Conservation (phyloP, 2,888 invertebrate species). For the Aporophyla lueneburgensis region DNA sequence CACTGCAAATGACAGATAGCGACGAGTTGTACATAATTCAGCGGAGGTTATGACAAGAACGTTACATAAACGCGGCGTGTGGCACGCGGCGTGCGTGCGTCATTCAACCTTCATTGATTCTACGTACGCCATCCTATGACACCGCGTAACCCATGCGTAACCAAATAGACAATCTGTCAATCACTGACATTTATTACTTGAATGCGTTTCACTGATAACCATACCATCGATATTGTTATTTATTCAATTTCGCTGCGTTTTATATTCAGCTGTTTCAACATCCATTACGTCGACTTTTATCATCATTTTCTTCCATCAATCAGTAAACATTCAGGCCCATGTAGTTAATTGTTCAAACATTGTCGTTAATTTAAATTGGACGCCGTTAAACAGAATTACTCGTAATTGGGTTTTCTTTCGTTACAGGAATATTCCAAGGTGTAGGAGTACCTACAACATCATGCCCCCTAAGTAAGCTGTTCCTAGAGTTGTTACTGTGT, state of each 20-base stretch:
- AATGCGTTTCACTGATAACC: slow-evolving; percentile 28
- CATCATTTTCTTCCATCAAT: slow-evolving; percentile 33
- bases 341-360: slow-evolving; percentile 57
- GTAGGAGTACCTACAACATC: slow-evolving; percentile 80
- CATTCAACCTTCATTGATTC: slow-evolving; percentile 62
- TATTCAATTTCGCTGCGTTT: slow-evolving; percentile 23
- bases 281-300: slow-evolving; percentile 13
- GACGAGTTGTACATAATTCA: slow-evolving; percentile 61
- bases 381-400: slow-evolving; percentile 55
- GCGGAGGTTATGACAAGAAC: slow-evolving; percentile 62
- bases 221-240: slow-evolving; percentile 23
- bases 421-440: slow-evolving; percentile 87
- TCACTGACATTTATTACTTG: slow-evolving; percentile 26
- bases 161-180: slow-evolving; percentile 38
- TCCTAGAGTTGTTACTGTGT: slow-evolving; percentile 60
- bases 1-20: slow-evolving; percentile 66
- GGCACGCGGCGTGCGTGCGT: slow-evolving; percentile 60
- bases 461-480: slow-evolving; percentile 90
- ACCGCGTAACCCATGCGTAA: slow-evolving; percentile 24
- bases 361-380: slow-evolving; percentile 61
- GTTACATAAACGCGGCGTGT: slow-evolving; percentile 60
- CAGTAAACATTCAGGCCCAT: slow-evolving; percentile 24
- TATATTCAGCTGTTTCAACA: slow-evolving; percentile 17
- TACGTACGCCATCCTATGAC: slow-evolving; percentile 51
- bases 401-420: slow-evolving; percentile 81